Conservation (phyloP, 2,113 vertebrate genomes). For the Bos indicus region DNA sequence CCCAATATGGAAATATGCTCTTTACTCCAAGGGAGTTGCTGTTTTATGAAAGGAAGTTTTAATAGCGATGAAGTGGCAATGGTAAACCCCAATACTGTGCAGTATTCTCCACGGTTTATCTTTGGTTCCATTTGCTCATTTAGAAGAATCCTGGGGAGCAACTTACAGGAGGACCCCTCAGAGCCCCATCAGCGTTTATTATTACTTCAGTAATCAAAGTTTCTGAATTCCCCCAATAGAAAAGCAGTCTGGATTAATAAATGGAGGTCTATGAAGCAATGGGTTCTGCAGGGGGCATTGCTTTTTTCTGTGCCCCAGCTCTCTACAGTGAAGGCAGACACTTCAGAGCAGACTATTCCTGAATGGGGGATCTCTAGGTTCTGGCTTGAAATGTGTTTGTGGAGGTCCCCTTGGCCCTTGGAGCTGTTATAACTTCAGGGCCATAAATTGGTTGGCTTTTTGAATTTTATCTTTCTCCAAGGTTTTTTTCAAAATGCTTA, state of each 20-base stretch:
- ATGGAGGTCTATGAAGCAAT: neutral
- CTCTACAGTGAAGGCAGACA: neutral
- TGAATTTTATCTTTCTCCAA: neutral
- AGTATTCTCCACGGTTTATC: neutral
- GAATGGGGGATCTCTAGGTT: neutral
- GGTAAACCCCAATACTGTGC: too few relatives aligned
- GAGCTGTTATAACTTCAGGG: neutral
- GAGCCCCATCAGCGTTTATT: neutral
- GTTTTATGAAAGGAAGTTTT: neutral
- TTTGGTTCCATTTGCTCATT: neutral
- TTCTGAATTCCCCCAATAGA: neutral
- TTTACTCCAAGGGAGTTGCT: neutral
- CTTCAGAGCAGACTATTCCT: neutral
- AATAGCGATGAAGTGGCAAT: neutral
- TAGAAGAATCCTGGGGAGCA: neutral
- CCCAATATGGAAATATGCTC: neutral
- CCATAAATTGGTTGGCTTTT: neutral
- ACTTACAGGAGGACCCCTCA: neutral
- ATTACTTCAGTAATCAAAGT: neutral
- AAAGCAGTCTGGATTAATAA: neutral
- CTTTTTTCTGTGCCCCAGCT: neutral
- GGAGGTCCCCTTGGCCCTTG: neutral
- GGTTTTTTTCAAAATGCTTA: neutral
- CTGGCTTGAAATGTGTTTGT: neutral
- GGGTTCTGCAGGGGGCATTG: too few relatives aligned